A percentile compares a stretch with the other conserved stretches of the same genome.
Evolutionary conservation across 2,888 invertebrate species (phyloP).

Genomic region (Dryadula phaetusa): DNA sequence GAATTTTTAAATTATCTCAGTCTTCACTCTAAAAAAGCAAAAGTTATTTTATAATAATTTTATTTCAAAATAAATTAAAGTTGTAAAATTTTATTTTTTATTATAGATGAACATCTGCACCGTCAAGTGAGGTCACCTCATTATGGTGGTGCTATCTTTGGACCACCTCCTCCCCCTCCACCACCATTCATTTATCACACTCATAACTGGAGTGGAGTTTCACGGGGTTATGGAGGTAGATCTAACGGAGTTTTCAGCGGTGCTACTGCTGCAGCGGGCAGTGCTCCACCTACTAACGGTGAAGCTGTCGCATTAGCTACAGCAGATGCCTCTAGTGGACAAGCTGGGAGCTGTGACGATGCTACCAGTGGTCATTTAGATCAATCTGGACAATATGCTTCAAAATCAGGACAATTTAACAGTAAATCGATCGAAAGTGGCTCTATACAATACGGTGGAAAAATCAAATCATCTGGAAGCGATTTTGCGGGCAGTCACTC

Average conservation of each 20-base stretch:
- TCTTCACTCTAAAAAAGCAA: no score
- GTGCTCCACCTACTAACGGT: constrained; percentile 50
- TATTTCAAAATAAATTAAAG: background rate
- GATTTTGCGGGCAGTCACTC: constrained; percentile 9
- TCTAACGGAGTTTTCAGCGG: constrained; percentile 64
- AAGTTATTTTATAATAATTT: background rate
- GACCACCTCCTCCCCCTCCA: constrained; percentile 43
- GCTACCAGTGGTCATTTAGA: constrained; percentile 12
- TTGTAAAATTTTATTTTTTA: constrained; percentile 10
- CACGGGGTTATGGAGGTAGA: constrained; percentile 54
- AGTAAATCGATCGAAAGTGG: constrained; percentile 2
- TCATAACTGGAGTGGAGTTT: constrained; percentile 66
- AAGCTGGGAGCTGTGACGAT: constrained; percentile 28
- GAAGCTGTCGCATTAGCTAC: constrained; percentile 55
- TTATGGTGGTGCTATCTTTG: constrained; percentile 32
- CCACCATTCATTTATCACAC: constrained; percentile 56
- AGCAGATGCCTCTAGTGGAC: constrained; percentile 24
- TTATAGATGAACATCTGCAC: constrained; percentile 52
- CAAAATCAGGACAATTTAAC: background rate
- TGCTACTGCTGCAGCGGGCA: constrained; percentile 57
- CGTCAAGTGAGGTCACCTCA: constrained; percentile 55
- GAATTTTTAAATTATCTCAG: no score
- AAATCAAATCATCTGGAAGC: constrained; percentile 28
- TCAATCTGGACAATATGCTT: constrained; percentile 12
- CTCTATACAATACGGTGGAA: constrained; percentile 34